A percentile compares a stretch with the other conserved stretches of the same genome.
These are phyloP conservation scores for Emydura subglobosa DNA, from an alignment of 2,113 vertebrate genomes.

Conservation along the genomic window DNA sequence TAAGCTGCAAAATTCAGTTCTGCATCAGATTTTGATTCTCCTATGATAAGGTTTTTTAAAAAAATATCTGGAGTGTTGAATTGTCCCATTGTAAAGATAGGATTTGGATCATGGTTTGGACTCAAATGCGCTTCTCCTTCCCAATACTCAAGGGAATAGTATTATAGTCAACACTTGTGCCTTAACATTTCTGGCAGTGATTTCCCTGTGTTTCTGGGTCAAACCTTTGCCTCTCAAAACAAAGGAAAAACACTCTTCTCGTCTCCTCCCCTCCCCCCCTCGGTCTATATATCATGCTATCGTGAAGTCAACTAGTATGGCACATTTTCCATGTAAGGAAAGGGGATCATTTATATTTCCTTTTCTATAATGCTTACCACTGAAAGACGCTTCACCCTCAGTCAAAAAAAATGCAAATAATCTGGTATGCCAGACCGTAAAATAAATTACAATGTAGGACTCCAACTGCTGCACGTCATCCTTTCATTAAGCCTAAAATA, in stretches of 20 bases:
- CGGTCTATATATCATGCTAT: not conserved
- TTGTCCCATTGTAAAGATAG: not conserved
- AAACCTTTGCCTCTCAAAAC: rapidly evolving
- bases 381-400: not conserved
- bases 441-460: not conserved
- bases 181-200: not conserved
- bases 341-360: not conserved
- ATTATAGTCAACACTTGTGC: not conserved
- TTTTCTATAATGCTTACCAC: not conserved
- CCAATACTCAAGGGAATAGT: not conserved
- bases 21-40: not conserved
- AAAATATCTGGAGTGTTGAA: not conserved
- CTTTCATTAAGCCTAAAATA: not conserved
- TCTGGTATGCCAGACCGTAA: not conserved
- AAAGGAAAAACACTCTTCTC: not conserved
- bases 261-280: not conserved
- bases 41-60: not conserved
- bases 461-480: not conserved
- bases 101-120: not conserved
- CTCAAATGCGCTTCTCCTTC: not conserved
- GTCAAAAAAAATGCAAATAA: not conserved
- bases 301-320: too few relatives aligned
- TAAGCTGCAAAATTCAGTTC: not conserved
- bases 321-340: rapidly evolving
- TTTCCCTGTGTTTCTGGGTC: not conserved